Percentiles rank a stretch among this genome's conserved stretches.
phyloP scores from a whole-genome alignment of 2,797 vertebrate species.

The Crax fasciolata region DNA sequence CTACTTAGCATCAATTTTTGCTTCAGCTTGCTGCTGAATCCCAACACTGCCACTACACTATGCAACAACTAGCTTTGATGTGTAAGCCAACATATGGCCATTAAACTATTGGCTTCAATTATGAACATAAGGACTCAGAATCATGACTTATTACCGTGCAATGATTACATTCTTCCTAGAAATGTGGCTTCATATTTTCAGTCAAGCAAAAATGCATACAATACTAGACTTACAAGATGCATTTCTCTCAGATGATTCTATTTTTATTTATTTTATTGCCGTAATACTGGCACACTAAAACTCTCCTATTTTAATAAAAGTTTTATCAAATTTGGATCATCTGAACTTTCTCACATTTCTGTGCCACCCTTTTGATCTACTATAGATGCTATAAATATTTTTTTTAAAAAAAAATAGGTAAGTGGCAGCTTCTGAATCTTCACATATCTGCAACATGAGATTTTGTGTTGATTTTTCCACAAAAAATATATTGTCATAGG shows the following conservation, averaged over 20 bases:
- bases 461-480: neutral
- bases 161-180: neutral
- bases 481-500: accelerated
- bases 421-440: neutral
- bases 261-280: neutral
- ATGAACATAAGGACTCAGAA: slow-evolving; percentile 35
- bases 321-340: neutral
- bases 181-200: neutral
- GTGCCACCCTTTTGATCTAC: neutral
- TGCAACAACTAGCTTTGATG: slow-evolving; percentile 25
- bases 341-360: neutral
- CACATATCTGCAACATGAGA: accelerated
- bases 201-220: neutral
- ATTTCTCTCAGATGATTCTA: neutral
- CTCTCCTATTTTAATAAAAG: neutral
- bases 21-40: slow-evolving; percentile 5
- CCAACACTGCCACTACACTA: neutral
- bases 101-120: slow-evolving; percentile 61
- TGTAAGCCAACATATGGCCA: slow-evolving; percentile 68
- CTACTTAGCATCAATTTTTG: slow-evolving; percentile 49
- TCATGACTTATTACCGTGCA: slow-evolving; percentile 54
- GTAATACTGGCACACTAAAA: neutral
- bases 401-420: neutral
- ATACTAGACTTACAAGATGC: neutral
- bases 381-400: neutral